Evolutionary conservation across 2,888 invertebrate genomes (phyloP).

Genomic region (Geotrupes spiniger): DNA sequence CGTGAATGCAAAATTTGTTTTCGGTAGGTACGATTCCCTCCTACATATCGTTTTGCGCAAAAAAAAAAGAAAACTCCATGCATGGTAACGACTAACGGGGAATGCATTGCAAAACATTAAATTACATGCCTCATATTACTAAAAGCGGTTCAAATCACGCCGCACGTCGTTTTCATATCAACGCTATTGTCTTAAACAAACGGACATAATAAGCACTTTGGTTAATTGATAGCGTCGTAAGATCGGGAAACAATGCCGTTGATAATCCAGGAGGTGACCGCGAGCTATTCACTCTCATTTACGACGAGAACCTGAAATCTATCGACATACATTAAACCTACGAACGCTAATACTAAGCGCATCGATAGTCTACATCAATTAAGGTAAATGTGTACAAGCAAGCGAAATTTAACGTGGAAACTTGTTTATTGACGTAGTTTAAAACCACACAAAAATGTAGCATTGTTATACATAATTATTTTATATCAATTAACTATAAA

Average conservation of each 20-base stretch:
- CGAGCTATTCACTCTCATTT: constrained; percentile 9
- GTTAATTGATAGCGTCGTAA: constrained; percentile 38
- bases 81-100: not conserved
- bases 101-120: not conserved
- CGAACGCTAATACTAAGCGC: too few relatives aligned
- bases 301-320: constrained; percentile 1
- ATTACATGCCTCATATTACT: too few relatives aligned
- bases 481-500: too few relatives aligned
- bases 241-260: constrained; percentile 37
- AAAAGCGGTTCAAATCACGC: not conserved
- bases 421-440: too few relatives aligned
- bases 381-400: too few relatives aligned
- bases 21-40: too few relatives aligned
- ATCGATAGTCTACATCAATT: too few relatives aligned
- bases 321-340: not conserved
- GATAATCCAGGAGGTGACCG: constrained; percentile 30
- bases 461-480: too few relatives aligned
- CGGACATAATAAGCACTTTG: constrained; percentile 39
- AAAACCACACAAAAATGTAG: too few relatives aligned
- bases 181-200: constrained; percentile 36
- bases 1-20: too few relatives aligned
- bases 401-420: too few relatives aligned
- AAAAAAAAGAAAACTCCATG: not conserved
- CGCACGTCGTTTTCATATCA: constrained; percentile 29
- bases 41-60: not conserved